Base-by-base conservation (phyloP, 2,113 vertebrate species). In the Hydrolagus affinis region DNA sequence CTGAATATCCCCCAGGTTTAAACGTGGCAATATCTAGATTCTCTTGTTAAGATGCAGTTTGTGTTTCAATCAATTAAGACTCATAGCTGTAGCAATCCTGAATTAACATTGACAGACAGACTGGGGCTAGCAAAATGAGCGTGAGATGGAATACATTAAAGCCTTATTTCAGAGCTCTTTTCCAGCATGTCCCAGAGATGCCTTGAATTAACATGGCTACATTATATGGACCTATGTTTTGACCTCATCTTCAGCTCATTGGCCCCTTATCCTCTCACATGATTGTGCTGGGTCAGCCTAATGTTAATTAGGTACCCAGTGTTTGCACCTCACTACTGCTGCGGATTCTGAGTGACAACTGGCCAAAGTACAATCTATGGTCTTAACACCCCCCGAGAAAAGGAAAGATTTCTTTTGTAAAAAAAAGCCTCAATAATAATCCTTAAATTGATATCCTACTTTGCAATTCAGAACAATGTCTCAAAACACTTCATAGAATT, bases 281-380 rank as follows among this genome's bases (percentile, higher is more conserved):
- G 85, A 90, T 93, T 88, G 86, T 87, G 88, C 88, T 89, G 87
- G 89, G 88, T 90, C 90, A 93, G 92, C 92, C 90, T 92, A 89
- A 94, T 94, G 92, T 92, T 94, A 94, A 94, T 95, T 94, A 93
- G 91, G 83, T 69, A 87, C 88, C 87, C 90, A 88, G 85, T 88
- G 85, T 88, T 91, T 90, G 89, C 91, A 91, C 87, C 91, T 93
- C 91, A 91, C 91, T 90, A 87, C 87, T 0, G 0, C 88, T 86
- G 88, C 21, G 32, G 88, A 86, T 90, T 89, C 91, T 90, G 88
- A 74, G 23, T 30, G 70, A 14, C 28, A 28, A 28, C 71, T 30
- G 15, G 9, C 7, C 32, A 56, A 75, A 75, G 8, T 30, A 75
- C 73, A 75, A 9, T 21, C 6, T 3, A 9, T 56, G 17, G 17